phyloP scores from a whole-genome alignment of 2,113 vertebrate species.

The Hypanus sabinus region DNA sequence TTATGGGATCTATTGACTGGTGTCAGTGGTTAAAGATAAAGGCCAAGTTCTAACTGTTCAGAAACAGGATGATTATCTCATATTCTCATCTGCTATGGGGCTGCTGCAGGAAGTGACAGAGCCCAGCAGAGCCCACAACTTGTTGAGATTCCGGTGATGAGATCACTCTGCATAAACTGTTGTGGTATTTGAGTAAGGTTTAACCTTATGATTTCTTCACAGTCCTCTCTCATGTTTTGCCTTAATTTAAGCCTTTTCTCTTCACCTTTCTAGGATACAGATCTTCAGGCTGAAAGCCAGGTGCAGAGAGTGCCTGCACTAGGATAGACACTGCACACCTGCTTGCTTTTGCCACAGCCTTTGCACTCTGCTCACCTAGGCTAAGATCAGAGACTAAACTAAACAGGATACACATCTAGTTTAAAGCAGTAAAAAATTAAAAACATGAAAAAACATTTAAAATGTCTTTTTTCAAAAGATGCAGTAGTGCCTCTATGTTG shows the following conservation, averaged over 20 bases:
- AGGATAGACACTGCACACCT: background rate
- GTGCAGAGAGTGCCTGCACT: background rate
- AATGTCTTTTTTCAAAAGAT: background rate
- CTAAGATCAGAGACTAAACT: background rate
- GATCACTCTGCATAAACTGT: background rate
- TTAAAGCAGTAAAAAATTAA: too few relatives aligned
- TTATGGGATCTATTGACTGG: background rate
- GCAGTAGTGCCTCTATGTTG: background rate
- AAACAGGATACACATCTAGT: too few relatives aligned
- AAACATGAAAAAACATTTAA: too few relatives aligned
- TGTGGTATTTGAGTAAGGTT: background rate
- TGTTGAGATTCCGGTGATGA: background rate
- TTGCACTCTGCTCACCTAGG: background rate
- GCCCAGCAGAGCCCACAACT: background rate
- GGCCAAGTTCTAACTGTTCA: background rate
- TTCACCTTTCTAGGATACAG: background rate
- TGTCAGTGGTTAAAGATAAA: too few relatives aligned
- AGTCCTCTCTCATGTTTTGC: background rate
- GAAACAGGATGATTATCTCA: background rate
- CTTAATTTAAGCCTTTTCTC: background rate
- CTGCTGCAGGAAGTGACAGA: background rate
- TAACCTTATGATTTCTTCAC: background rate
- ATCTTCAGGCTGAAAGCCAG: too few relatives aligned
- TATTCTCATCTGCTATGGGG: background rate
- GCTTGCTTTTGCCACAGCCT: background rate